phyloP scores from a whole-genome alignment of 1,140 invertebrate species.

The Caenorhabditis latens region DNA sequence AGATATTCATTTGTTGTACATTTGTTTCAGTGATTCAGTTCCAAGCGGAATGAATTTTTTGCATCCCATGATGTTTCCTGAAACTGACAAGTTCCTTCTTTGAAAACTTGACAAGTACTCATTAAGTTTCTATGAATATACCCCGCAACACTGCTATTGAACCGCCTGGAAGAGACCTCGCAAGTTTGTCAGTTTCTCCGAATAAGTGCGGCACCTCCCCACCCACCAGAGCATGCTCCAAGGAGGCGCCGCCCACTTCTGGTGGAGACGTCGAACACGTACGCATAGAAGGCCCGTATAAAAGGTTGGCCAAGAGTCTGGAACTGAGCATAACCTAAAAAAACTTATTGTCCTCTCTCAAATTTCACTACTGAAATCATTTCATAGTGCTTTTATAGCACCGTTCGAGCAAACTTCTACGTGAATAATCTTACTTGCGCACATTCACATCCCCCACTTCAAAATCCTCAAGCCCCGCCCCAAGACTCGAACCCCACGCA shows the following conservation, averaged over 20 bases:
- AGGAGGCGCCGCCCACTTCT: constrained; percentile 30
- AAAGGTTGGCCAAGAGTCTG: background rate
- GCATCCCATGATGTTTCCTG: constrained; percentile 1
- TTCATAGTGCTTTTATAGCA: background rate
- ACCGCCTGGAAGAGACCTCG: background rate
- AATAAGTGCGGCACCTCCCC: constrained; percentile 38
- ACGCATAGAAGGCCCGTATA: background rate
- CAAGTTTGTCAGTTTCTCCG: constrained; percentile 8
- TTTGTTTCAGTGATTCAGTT: constrained; percentile 33
- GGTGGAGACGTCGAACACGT: constrained; percentile 12
- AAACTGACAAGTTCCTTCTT: constrained; percentile 26
- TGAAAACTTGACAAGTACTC: background rate
- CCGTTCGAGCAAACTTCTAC: background rate
- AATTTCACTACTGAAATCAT: background rate
- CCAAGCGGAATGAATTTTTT: background rate
- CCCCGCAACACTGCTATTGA: constrained; percentile 2
- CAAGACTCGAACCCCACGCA: constrained; percentile 1
- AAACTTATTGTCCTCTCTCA: background rate
- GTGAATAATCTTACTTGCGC: background rate
- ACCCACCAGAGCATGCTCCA: background rate
- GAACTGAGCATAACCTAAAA: background rate
- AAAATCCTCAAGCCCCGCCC: constrained; percentile 23
- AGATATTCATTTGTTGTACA: background rate
- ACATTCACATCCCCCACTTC: background rate
- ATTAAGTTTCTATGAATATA: constrained; percentile 36